These are phyloP conservation scores for Ceratotherium simum DNA, from an alignment of 2,113 vertebrate species.

Conservation along the genomic window DNA sequence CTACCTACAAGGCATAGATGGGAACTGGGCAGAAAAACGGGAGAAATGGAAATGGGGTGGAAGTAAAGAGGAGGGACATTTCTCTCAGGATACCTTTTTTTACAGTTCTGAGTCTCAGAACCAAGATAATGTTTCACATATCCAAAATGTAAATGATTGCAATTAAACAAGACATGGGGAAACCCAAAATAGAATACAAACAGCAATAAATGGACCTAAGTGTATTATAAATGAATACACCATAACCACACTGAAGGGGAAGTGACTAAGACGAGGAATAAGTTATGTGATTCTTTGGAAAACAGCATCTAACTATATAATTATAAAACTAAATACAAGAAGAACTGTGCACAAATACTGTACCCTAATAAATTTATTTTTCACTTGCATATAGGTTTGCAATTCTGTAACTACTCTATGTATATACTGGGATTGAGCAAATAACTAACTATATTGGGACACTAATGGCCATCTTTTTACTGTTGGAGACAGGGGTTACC, in stretches of 20 bases:
- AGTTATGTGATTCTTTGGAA: background rate
- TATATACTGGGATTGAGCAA: background rate
- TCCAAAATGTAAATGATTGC: background rate
- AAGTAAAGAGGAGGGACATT: background rate
- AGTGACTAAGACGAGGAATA: background rate
- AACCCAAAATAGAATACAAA: background rate
- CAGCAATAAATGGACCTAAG: background rate
- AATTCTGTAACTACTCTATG: background rate
- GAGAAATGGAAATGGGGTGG: background rate
- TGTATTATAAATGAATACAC: background rate
- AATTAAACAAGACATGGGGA: background rate
- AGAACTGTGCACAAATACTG: background rate
- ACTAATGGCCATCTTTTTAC: background rate
- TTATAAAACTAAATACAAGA: background rate
- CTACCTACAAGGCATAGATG: background rate
- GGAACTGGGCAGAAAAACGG: background rate
- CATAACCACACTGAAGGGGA: background rate
- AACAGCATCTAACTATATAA: background rate
- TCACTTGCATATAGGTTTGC: background rate
- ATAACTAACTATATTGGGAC: background rate
- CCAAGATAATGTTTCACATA: background rate
- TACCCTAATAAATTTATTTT: background rate
- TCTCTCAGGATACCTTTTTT: background rate
- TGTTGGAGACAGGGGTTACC: background rate
- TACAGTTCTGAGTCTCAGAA: background rate